Evolutionary conservation across 2,797 vertebrate genomes (phyloP), one percentile per base, ranked within the genome.

Genomic region (Tolypeutes matacus): DNA sequence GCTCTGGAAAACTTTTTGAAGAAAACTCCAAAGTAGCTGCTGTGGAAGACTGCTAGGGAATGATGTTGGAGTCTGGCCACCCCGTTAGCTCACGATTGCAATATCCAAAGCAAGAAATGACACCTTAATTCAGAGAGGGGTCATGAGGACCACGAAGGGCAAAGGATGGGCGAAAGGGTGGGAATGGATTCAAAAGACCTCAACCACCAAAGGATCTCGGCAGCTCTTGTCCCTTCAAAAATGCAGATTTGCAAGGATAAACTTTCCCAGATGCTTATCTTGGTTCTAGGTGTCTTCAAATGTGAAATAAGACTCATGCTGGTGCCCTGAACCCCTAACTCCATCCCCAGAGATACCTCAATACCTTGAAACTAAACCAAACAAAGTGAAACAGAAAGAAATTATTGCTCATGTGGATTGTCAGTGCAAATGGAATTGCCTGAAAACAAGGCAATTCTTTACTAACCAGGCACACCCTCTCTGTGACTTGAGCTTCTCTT

Each of bases 1-100:
- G 15, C 39, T 91, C 92, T 81, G 69, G 36, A 91, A 93, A 94
- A 51, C 39, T 83, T 25, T 23, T 9, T 7, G 82, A 78, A 90
- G 62, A 82, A 82, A 88, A 86, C 69, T 78, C 82, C 51, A 20
- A 91, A 86, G 80, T 1, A 42, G 42, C 10, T 81, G 39, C 36
- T 70, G 67, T 0, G 0, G n/a, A 75, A 75, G 53, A 86, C 39
- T 72, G 42, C 27, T 64, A 46, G 82, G 56, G 56, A 75, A 87
- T 64, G 42, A 62, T 42, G 83, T 69, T 72, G 23, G 56, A 76
- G 75, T 53, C 78, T 36, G 39, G n/a, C 60, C 21, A 75, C 3
- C 15, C 29, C 42, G 58, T 31, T 29, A 23, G 42, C 42, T 65
- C 49, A 73, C 18, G 15, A 18, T 65, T 7, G 3, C 39, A 36